phyloP scores from a whole-genome alignment of 2,797 vertebrate genomes.

The Phoeniculus purpureus region DNA sequence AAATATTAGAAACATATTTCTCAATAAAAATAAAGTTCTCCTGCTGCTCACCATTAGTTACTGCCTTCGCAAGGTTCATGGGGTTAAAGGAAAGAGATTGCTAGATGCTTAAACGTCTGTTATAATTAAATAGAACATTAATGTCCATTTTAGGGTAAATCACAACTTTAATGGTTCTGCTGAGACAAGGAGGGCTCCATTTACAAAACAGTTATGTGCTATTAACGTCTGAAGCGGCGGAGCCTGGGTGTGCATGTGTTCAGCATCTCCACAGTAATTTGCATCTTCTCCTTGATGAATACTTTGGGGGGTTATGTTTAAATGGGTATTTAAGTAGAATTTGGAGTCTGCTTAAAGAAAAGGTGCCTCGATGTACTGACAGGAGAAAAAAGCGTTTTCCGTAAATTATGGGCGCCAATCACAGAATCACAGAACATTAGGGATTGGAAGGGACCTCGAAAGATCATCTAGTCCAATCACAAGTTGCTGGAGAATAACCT shows the following conservation, averaged over 20 bases:
- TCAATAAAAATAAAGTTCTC: conserved; percentile 70
- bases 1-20: conserved; percentile 75
- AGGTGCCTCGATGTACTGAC: neutral
- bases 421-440: too few relatives aligned
- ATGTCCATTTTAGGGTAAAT: conserved; percentile 72
- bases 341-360: neutral
- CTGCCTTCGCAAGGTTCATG: conserved; percentile 29
- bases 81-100: conserved; percentile 59
- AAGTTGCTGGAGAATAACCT: conserved; percentile 43
- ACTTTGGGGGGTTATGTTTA: neutral
- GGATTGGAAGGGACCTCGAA: too few relatives aligned
- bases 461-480: neutral
- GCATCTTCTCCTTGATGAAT: neutral
- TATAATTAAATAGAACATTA: conserved; percentile 72
- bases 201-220: conserved; percentile 65
- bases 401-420: conserved; percentile 16
- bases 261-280: conserved; percentile 52
- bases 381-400: conserved; percentile 21
- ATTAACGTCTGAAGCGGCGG: conserved; percentile 63
- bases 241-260: conserved; percentile 44
- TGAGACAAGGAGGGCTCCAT: conserved; percentile 68
- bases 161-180: conserved; percentile 69
- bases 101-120: conserved; percentile 55
- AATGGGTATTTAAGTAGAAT: neutral
- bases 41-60: conserved; percentile 56